These are phyloP conservation scores for Notechis scutatus DNA, from an alignment of 2,113 vertebrate species.

Conservation along the genomic window DNA sequence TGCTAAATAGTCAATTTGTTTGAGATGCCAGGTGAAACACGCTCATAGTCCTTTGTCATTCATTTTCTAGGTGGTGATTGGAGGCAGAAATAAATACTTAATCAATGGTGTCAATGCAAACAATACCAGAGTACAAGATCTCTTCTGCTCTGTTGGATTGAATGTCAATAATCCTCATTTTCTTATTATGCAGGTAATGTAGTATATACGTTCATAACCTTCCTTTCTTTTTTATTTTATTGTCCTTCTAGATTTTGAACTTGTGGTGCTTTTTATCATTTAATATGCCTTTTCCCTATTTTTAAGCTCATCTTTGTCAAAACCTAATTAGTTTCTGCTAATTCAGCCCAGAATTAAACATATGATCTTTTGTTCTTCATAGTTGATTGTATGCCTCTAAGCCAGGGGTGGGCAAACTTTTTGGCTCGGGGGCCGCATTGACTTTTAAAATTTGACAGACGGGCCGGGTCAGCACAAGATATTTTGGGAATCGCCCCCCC, in stretches of 20 bases:
- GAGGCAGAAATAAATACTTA: slow-evolving; percentile 91
- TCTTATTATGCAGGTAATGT: slow-evolving; percentile 94
- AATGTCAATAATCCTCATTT: slow-evolving; percentile 98
- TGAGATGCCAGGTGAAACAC: not conserved
- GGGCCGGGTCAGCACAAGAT: too few relatives aligned
- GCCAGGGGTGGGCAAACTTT: too few relatives aligned
- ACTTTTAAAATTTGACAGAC: too few relatives aligned
- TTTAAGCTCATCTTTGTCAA: not conserved
- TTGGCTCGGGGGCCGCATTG: too few relatives aligned
- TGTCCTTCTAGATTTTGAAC: not conserved
- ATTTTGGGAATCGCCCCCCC: too few relatives aligned
- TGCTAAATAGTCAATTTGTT: not conserved
- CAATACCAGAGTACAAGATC: slow-evolving; percentile 86
- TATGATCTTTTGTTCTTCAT: not conserved
- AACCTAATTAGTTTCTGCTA: not conserved
- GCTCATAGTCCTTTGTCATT: not conserved
- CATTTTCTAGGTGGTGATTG: slow-evolving; percentile 76
- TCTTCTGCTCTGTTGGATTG: slow-evolving; percentile 93
- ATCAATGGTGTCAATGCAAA: slow-evolving; percentile 90
- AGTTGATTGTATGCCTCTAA: not conserved
- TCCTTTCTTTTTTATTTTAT: not conserved
- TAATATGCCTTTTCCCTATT: not conserved
- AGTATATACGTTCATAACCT: not conserved
- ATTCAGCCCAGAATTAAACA: not conserved
- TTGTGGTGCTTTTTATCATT: not conserved